phyloP scores from a whole-genome alignment of 2,888 invertebrate genomes.

The Drosophila pseudotakahashii region DNA sequence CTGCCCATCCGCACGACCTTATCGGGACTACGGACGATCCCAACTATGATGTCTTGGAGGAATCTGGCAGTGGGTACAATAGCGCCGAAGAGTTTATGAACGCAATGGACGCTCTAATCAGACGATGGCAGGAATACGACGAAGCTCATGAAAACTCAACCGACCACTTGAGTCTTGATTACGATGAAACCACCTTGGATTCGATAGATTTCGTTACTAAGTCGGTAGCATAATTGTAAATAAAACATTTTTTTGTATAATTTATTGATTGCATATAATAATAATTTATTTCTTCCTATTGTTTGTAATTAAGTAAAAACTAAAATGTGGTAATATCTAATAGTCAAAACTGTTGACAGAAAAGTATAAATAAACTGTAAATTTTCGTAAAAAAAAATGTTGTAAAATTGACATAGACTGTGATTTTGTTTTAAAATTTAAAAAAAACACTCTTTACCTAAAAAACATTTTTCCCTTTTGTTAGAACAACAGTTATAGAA shows the following conservation, averaged over 20 bases:
- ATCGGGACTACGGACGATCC: not conserved
- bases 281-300: not conserved
- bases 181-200: not conserved
- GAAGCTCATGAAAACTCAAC: not conserved
- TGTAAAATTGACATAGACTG: too few species aligned
- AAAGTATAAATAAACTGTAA: too few species aligned
- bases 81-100: conserved; percentile 45
- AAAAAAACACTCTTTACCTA: too few species aligned
- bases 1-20: conserved; percentile 7
- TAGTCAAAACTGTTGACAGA: too few species aligned
- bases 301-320: not conserved
- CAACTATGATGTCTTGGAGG: not conserved
- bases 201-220: not conserved
- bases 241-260: not conserved
- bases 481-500: too few species aligned
- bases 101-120: conserved; percentile 4
- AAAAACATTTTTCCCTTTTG: too few species aligned
- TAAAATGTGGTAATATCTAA: not conserved
- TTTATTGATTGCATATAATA: not conserved
- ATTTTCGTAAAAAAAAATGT: too few species aligned
- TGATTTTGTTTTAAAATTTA: too few species aligned
- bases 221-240: not conserved
- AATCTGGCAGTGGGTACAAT: conserved; percentile 22
- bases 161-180: not conserved
- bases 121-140: conserved; percentile 9